Evolutionary conservation across 2,888 invertebrate species (phyloP).

Genomic region (Meandrusa payeni): DNA sequence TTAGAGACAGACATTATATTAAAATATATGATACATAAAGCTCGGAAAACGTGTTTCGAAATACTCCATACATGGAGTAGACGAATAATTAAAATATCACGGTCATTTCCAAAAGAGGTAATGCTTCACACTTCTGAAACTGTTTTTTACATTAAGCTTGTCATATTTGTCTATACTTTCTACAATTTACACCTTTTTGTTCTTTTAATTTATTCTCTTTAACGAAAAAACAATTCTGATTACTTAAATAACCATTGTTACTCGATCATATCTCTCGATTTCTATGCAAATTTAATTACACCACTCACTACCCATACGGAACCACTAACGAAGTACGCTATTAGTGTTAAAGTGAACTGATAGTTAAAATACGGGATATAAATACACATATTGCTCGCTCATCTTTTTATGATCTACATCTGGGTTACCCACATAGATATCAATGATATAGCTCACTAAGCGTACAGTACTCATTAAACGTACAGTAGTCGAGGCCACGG

Average conservation of each 20-base stretch:
- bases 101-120: background rate
- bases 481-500: too few species aligned
- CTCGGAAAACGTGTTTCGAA: background rate
- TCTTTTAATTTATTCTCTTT: too few species aligned
- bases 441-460: too few species aligned
- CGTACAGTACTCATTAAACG: too few species aligned
- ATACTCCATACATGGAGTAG: background rate
- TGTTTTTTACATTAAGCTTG: background rate
- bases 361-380: constrained; percentile 3
- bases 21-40: too few species aligned
- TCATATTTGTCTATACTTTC: too few species aligned
- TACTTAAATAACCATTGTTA: too few species aligned
- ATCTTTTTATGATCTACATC: background rate
- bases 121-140: background rate
- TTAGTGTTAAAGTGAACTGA: constrained; percentile 15
- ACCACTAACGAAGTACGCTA: constrained; percentile 45
- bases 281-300: constrained; percentile 70
- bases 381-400: background rate
- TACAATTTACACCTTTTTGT: too few species aligned
- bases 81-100: background rate
- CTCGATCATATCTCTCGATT: too few species aligned
- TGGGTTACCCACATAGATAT: too few species aligned
- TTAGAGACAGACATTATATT: too few species aligned
- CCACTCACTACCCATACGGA: constrained; percentile 39
- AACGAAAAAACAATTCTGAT: too few species aligned